phyloP scores from a whole-genome alignment of 2,888 invertebrate species.

The Tetanocera ferruginea region DNA sequence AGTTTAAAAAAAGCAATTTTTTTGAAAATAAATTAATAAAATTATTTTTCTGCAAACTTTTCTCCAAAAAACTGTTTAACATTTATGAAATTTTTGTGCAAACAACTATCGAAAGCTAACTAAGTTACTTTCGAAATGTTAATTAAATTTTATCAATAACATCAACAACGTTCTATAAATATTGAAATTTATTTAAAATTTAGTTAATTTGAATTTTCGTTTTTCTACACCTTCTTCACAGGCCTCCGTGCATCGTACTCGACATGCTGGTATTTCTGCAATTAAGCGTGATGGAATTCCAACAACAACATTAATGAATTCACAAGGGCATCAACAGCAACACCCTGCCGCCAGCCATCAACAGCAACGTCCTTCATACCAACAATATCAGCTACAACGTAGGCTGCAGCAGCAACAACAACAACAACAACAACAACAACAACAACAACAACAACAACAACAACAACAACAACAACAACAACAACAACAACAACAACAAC shows the following conservation, averaged over 20 bases:
- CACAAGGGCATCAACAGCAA: slow-evolving; percentile 20
- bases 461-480: slow-evolving; percentile 44
- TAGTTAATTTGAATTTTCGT: not conserved
- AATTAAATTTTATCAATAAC: no score
- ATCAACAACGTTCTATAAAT: no score
- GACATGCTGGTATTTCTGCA: slow-evolving; percentile 58
- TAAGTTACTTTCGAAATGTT: no score
- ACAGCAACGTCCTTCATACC: slow-evolving; percentile 46
- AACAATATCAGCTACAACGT: slow-evolving; percentile 52
- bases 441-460: slow-evolving; percentile 44
- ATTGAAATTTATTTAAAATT: no score
- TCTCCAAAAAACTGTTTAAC: no score
- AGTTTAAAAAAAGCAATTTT: no score
- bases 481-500: slow-evolving; percentile 42
- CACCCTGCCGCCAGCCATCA: slow-evolving; percentile 34
- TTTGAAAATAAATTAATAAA: no score
- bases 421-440: slow-evolving; percentile 43
- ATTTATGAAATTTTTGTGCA: no score
- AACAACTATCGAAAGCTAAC: no score
- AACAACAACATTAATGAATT: slow-evolving; percentile 39
- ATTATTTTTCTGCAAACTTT: no score
- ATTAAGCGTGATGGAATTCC: slow-evolving; percentile 48
- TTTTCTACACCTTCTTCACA: slow-evolving; percentile 38
- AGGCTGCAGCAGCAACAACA: slow-evolving; percentile 50
- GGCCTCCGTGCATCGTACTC: slow-evolving; percentile 63